phyloP scores from a whole-genome alignment of 2,797 vertebrate genomes.

The Danio aesculapii region DNA sequence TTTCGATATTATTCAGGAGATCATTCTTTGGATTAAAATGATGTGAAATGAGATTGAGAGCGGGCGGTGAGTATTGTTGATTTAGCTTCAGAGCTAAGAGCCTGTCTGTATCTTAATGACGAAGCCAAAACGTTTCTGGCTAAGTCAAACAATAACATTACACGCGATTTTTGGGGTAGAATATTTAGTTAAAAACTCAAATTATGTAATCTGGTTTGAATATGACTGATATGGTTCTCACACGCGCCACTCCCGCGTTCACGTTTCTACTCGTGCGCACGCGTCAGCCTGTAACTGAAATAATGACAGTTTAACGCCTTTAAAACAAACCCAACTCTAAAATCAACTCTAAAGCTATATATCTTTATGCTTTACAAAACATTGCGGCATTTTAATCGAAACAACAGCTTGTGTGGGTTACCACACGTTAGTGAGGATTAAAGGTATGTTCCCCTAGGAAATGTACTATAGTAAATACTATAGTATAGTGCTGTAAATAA shows the following conservation, averaged over 20 bases:
- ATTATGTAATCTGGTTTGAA: background rate
- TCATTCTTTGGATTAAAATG: background rate
- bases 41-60: background rate
- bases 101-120: background rate
- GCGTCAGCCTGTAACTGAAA: background rate
- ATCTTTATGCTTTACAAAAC: too few relatives aligned
- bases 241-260: background rate
- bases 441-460: background rate
- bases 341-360: too few relatives aligned
- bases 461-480: background rate
- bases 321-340: background rate
- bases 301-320: background rate
- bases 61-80: conserved; percentile 35
- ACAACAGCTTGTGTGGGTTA: background rate
- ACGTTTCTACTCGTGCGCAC: background rate
- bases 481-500: background rate
- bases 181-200: background rate
- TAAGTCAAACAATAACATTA: background rate
- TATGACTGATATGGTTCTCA: background rate
- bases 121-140: background rate
- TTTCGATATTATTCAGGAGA: background rate
- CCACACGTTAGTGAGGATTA: background rate
- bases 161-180: background rate
- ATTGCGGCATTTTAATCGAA: too few relatives aligned
- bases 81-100: background rate